Evolutionary conservation across 2,113 vertebrate genomes (phyloP).

Genomic region (Planiliza haematocheilus): DNA sequence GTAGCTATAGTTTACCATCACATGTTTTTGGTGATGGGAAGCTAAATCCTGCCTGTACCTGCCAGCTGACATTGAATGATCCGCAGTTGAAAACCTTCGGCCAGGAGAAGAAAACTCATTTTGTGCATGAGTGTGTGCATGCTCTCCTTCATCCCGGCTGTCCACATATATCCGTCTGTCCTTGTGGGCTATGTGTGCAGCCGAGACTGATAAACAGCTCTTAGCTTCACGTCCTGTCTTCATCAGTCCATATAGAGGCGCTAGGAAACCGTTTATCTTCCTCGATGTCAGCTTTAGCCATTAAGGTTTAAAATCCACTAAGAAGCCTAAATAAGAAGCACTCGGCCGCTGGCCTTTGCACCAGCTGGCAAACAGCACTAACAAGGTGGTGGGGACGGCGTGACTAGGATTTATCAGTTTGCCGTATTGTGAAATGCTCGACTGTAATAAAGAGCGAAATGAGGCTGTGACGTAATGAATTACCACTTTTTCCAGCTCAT

Average conservation of each 20-base stretch:
- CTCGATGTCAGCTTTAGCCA: constrained; percentile 49
- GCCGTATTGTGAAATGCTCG: constrained; percentile 31
- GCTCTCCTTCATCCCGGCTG: constrained; percentile 5
- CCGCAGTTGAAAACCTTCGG: constrained; percentile 34
- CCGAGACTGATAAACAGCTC: constrained; percentile 60
- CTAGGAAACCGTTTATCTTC: constrained; percentile 64
- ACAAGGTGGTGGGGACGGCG: constrained; percentile 18
- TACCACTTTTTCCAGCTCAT: constrained; percentile 65
- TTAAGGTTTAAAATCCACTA: constrained; percentile 63
- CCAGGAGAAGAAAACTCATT: constrained; percentile 37
- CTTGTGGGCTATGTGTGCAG: constrained; percentile 27
- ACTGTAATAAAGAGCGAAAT: constrained; percentile 32
- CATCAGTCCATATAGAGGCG: constrained; percentile 55
- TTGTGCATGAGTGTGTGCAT: constrained; percentile 6
- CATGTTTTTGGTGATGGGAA: constrained; percentile 19
- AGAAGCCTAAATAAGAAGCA: constrained; percentile 50
- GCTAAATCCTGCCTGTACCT: constrained; percentile 47
- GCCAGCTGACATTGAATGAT: constrained; percentile 44
- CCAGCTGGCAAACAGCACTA: constrained; percentile 46
- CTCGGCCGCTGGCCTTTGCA: neutral
- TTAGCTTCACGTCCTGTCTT: constrained; percentile 52
- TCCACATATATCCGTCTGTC: constrained; percentile 34
- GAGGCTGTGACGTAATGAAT: constrained; percentile 33
- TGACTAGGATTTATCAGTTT: constrained; percentile 29
- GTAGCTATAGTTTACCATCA: constrained; percentile 9